phyloP scores from a whole-genome alignment of 1,140 invertebrate species.

The Gyrodactylus salaris region DNA sequence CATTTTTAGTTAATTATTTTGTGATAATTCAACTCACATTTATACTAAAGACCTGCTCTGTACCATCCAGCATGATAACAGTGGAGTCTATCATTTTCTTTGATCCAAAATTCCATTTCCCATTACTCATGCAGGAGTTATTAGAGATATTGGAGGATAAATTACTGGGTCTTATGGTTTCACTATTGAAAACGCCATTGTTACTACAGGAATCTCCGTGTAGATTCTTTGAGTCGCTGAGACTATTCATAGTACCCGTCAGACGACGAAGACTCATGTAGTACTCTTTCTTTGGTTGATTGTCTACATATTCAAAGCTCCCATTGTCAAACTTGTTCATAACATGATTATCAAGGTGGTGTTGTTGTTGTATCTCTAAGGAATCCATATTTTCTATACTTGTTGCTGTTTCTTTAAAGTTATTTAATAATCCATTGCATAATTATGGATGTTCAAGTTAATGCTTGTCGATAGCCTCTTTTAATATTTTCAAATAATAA shows the following conservation, averaged over 20 bases:
- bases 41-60: background rate
- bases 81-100: background rate
- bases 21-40: background rate
- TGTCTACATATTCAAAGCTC: background rate
- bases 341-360: background rate
- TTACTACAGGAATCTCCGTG: background rate
- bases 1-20: too few species aligned
- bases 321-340: constrained; percentile 4
- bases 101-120: background rate
- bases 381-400: too few species aligned
- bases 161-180: background rate
- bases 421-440: too few species aligned
- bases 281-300: background rate
- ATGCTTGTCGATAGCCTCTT: too few species aligned
- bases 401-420: too few species aligned
- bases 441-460: too few species aligned
- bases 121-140: background rate
- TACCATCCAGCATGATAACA: constrained; percentile 3
- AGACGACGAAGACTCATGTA: background rate
- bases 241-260: background rate
- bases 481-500: too few species aligned
- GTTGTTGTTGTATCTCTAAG: too few species aligned
- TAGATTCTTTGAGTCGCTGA: background rate
- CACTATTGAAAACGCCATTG: background rate
- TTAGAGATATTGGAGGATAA: too few species aligned